Conservation (phyloP, 2,888 invertebrate genomes). For the Diplazon laetatorius region DNA sequence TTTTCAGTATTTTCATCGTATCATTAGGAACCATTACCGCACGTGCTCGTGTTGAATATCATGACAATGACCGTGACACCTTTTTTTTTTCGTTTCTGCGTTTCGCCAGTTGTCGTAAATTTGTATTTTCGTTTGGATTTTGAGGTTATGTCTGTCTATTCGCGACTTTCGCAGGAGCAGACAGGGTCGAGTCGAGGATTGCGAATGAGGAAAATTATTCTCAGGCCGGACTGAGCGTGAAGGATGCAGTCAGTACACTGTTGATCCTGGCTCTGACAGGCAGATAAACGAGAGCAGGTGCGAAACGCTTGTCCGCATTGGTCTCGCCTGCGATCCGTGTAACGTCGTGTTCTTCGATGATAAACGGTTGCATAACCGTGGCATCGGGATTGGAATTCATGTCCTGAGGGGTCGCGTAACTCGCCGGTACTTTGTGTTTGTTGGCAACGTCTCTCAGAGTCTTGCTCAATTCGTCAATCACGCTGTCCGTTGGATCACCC, state of each 20-base stretch:
- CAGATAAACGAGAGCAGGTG: conserved; percentile 96
- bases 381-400: conserved; percentile 80
- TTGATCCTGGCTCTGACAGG: conserved; percentile 95
- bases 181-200: conserved; percentile 11
- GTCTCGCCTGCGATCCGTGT: conserved; percentile 69
- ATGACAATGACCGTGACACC: conserved; percentile 40
- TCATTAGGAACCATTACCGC: conserved; percentile 78
- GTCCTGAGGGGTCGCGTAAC: conserved; percentile 87
- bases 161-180: too few relatives aligned
- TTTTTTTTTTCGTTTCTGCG: background rate
- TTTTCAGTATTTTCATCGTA: conserved; percentile 22
- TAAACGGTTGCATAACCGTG: conserved; percentile 96
- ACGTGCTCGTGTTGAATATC: conserved; percentile 73
- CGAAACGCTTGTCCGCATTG: conserved; percentile 85
- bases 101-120: conserved; percentile 34
- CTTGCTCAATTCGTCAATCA: conserved; percentile 83
- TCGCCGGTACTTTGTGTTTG: conserved; percentile 85
- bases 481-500: conserved; percentile 80
- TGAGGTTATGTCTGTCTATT: background rate
- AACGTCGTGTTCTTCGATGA: conserved; percentile 87
- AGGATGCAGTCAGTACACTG: conserved; percentile 94
- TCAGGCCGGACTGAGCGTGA: conserved; percentile 96
- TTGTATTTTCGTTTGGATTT: background rate
- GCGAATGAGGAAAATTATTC: conserved; percentile 70
- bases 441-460: conserved; percentile 84